Conservation (phyloP, 2,888 invertebrate species). For the Nomada goodeniana region DNA sequence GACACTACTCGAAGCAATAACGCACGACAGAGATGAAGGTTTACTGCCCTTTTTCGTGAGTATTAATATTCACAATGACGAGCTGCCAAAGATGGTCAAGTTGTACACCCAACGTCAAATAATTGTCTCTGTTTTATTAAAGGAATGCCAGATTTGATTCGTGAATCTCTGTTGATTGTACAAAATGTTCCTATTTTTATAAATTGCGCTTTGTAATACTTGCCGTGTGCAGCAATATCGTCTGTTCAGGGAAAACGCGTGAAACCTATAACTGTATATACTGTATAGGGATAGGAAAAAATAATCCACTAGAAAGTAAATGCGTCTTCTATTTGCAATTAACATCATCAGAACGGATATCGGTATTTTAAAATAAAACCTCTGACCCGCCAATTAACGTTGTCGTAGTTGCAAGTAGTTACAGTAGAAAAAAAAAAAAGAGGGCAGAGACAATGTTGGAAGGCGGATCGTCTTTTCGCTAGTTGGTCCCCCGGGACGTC, state of each 20-base stretch:
- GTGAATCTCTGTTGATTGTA: no score
- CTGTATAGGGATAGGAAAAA: neutral
- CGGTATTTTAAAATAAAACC: neutral
- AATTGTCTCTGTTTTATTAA: neutral
- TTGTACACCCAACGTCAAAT: neutral
- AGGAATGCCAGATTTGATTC: neutral
- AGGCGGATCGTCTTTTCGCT: constrained; percentile 58
- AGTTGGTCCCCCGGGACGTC: constrained; percentile 68
- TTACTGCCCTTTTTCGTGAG: constrained; percentile 97
- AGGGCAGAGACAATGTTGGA: constrained; percentile 33
- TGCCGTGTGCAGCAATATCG: neutral
- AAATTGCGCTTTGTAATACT: no score
- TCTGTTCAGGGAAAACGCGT: neutral
- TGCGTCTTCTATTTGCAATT: neutral
- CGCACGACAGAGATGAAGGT: constrained; percentile 92
- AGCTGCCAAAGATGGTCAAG: neutral
- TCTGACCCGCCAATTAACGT: constrained; percentile 39
- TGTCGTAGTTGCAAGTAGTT: constrained; percentile 18
- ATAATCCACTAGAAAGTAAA: neutral
- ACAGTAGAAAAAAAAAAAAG: constrained; percentile 6
- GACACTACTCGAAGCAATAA: constrained; percentile 91
- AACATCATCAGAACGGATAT: constrained; percentile 6
- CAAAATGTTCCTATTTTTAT: no score
- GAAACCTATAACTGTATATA: no score
- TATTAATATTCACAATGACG: constrained; percentile 63